Base-by-base conservation (phyloP, 2,113 vertebrate species). In the Felis chaus region DNA sequence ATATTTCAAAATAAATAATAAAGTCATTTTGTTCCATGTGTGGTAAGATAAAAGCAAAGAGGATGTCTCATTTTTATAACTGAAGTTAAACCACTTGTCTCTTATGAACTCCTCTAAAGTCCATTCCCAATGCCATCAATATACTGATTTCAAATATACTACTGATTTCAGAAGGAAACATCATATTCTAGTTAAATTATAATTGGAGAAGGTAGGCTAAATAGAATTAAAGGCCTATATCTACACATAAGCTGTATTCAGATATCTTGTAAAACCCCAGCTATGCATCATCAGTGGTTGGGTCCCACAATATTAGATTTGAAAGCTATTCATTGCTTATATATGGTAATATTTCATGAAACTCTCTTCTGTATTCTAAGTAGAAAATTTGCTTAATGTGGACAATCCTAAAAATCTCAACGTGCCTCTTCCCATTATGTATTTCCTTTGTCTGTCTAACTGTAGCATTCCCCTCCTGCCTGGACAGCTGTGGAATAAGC, bases 391-490 rank as follows among this genome's bases (percentile, higher is more conserved):
- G 41, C 25, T 71, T 48, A 74, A 50, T n/a, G 7, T 74, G 27
- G 41, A 50, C 10, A 85, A 65, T 81, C 11, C 11, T 39, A 18
- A 12, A 33, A 53, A 31, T 7, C 16, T 21, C n/a, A 33, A 12
- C 1, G 3, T 0, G 0, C 27, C 3, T 53, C 1, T 0, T 15
- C 2, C 15, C 8, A 11, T 45, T 8, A 12, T n/a, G 1, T 16
- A 11, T 66, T 63, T 41, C 5, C 15, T 9, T 45, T 18, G 5
- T 61, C 23, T 81, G 7, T 68, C 23, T 31, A 96, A n/a, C 9
- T n/a, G 2, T 48, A 50, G 2, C 16, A 29, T 36, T 29, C 4
- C 8, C 8, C 31, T 63, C 23, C 25, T 65, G 13, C 50, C 4
- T 71, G 23, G 31, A n/a, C 27, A 84, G 9, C 71, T 61, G 2